Evolutionary conservation across 2,888 invertebrate species (phyloP).

Genomic region (Neoitamus cyanurus): DNA sequence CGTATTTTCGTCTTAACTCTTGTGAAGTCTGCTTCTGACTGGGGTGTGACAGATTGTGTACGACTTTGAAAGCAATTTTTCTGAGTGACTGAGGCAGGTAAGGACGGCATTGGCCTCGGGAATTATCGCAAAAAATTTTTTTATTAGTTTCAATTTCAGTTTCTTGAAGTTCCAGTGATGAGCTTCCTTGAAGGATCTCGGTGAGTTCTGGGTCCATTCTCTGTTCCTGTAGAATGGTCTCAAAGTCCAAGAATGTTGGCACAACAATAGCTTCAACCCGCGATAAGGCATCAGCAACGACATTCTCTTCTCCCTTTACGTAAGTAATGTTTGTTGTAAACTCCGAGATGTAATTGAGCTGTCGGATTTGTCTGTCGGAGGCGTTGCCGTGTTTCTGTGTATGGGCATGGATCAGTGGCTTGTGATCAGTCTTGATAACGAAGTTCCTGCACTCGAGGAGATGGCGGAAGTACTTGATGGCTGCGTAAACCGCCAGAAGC

Average conservation of each 20-base stretch:
- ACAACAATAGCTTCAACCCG: neutral
- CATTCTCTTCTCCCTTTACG: neutral
- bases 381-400: neutral
- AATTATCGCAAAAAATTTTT: no score
- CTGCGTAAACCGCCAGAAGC: no score
- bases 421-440: neutral
- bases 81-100: neutral
- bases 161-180: neutral
- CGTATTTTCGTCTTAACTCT: neutral
- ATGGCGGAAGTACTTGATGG: no score
- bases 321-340: neutral
- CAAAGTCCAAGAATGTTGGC: neutral
- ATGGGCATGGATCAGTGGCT: neutral
- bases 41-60: neutral
- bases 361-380: neutral
- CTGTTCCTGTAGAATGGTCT: neutral
- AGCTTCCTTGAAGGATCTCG: neutral
- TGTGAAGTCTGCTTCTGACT: neutral
- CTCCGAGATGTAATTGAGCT: neutral
- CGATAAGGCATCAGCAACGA: neutral
- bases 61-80: neutral
- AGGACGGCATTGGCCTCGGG: no score
- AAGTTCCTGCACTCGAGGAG: no score
- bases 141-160: neutral
- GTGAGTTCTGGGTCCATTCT: neutral